Evolutionary conservation across 2,113 vertebrate genomes (phyloP).

Genomic region (Fukomys damarensis): DNA sequence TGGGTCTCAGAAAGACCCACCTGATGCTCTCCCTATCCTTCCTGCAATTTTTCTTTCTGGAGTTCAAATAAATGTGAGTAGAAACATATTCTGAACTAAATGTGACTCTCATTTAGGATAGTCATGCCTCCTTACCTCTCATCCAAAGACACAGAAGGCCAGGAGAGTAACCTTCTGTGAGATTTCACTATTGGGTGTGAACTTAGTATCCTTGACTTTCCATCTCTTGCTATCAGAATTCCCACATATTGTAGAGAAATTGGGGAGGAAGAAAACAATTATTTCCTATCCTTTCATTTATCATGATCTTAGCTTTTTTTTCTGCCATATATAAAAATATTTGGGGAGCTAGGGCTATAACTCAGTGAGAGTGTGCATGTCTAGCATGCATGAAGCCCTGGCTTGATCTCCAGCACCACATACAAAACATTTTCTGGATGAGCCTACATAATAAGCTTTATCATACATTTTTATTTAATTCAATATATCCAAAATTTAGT

Average conservation of each 20-base stretch:
- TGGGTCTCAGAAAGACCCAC: background rate
- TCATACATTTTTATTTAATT: background rate
- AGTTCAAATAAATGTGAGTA: background rate
- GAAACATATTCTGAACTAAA: background rate
- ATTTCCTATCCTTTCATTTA: background rate
- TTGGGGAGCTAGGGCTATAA: background rate
- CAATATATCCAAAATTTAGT: background rate
- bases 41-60: background rate
- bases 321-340: background rate
- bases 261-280: background rate
- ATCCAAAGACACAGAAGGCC: background rate
- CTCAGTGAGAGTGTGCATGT: background rate
- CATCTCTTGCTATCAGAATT: background rate
- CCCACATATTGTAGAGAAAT: background rate
- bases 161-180: background rate
- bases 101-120: background rate
- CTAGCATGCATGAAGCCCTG: background rate
- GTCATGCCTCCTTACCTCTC: background rate
- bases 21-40: background rate
- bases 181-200: background rate
- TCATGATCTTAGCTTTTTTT: background rate
- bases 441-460: background rate
- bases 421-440: background rate
- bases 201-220: background rate
- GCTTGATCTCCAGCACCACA: background rate